These are phyloP conservation scores for Bathybates hornii DNA, from an alignment of 2,113 vertebrate genomes.

Conservation along the genomic window DNA sequence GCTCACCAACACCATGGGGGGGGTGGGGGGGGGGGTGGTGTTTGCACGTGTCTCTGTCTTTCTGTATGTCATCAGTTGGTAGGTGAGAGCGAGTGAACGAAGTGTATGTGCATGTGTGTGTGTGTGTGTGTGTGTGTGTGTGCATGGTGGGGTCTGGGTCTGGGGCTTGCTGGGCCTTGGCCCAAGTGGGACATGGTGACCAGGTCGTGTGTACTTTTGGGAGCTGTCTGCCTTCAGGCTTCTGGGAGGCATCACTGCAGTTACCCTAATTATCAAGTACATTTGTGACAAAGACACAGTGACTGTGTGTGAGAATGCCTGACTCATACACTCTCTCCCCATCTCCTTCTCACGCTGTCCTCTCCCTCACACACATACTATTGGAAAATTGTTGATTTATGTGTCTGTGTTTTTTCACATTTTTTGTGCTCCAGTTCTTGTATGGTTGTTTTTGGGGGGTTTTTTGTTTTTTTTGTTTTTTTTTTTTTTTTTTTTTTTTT, in stretches of 20 bases:
- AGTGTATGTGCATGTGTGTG: not conserved
- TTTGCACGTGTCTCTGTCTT: not conserved
- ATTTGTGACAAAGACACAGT: not conserved
- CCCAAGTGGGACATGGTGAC: not conserved
- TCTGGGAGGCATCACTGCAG: not conserved
- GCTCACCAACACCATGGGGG: not conserved
- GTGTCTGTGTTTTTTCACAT: not conserved
- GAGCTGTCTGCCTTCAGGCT: not conserved
- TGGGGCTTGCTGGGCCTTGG: not conserved
- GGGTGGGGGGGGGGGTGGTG: too few relatives aligned
- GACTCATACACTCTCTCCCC: not conserved
- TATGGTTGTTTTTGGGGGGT: not conserved
- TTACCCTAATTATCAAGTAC: not conserved
- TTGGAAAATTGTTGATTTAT: not conserved
- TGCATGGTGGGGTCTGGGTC: not conserved
- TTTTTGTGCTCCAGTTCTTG: not conserved
- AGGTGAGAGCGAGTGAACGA: not conserved
- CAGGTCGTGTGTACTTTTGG: not conserved
- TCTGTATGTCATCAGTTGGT: not conserved
- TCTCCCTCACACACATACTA: not conserved
- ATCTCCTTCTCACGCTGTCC: not conserved
- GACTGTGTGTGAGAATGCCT: not conserved
- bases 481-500: too few relatives aligned
- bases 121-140: not conserved
- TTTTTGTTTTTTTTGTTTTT: fast-evolving